Conservation (phyloP, 1,140 invertebrate species). For the Scylla paramamosain region DNA sequence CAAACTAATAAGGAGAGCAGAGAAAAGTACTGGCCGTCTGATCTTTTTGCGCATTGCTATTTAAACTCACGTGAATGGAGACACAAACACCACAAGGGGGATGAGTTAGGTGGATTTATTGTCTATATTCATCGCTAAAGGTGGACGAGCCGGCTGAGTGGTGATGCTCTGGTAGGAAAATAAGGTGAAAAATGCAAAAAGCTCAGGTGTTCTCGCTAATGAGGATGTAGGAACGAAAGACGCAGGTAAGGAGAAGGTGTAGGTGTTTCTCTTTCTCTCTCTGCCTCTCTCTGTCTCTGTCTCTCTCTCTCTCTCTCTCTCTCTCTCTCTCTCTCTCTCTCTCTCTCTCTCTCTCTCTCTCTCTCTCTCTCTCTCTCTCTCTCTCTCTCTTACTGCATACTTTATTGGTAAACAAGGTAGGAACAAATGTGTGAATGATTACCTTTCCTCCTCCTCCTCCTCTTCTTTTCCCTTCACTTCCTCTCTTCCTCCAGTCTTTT, state of each 20-base stretch:
- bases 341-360: too few species aligned
- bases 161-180: background rate
- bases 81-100: background rate
- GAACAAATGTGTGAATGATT: background rate
- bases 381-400: background rate
- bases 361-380: too few species aligned
- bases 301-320: too few species aligned
- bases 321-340: too few species aligned
- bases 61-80: background rate
- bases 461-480: background rate
- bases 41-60: background rate
- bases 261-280: too few species aligned
- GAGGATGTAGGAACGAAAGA: background rate
- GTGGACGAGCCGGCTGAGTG: background rate
- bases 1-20: background rate
- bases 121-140: background rate
- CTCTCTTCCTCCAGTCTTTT: background rate
- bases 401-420: background rate
- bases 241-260: background rate
- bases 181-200: background rate
- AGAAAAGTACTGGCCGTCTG: background rate
- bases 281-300: too few species aligned
- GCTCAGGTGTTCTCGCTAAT: background rate
- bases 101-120: background rate
- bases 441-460: background rate